Evolutionary conservation across 2,888 invertebrate genomes (phyloP), one percentile per base, ranked within the genome.

Genomic region (Cataglyphis livida): DNA sequence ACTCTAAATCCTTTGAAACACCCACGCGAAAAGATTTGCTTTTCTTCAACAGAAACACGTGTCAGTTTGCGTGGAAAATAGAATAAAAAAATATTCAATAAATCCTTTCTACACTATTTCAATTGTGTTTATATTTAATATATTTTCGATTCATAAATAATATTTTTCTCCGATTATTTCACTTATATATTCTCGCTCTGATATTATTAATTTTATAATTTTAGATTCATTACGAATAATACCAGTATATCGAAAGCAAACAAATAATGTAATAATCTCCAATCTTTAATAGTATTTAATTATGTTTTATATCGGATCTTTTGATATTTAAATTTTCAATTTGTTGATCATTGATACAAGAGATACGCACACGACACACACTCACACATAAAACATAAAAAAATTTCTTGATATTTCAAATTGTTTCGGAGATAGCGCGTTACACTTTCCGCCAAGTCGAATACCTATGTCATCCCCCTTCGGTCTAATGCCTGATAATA

Each of bases 371-470:
- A 64, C 73, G 1, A 18, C 25, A 61, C 2, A 44, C 28, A 57
- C 44, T 1, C 4, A 44, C 44, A 44, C 15, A 44, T 15, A 15
- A 61, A 44, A 21, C 9, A 35, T n/a, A 44, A 32, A 61, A 44
- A 15, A 74, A 32, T 9, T 48, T 32, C 44, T 32, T n/a, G 32
- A 44, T 18, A 44, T 15, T 2, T 48, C 64, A 25, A 41, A 41
- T 7, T 38, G 65, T 65, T 54, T 41, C 66, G 54, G 21, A 76
- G 41, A 66, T 57, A 76, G 28, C 66, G 54, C 54, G 54, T 76
- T 15, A 76, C 76, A 66, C 66, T 76, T 76, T 25, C 38, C 38
- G 32, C 57, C 15, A 70, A 25, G 12, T 79, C 59, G 44, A 70
- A 70, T 59, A 41, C 28, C 32, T 44, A 65, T 25, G 28, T 59